Evolutionary conservation across 2,888 invertebrate genomes (phyloP), one percentile per base, ranked within the genome.

Genomic region (Calameuta pallipes): DNA sequence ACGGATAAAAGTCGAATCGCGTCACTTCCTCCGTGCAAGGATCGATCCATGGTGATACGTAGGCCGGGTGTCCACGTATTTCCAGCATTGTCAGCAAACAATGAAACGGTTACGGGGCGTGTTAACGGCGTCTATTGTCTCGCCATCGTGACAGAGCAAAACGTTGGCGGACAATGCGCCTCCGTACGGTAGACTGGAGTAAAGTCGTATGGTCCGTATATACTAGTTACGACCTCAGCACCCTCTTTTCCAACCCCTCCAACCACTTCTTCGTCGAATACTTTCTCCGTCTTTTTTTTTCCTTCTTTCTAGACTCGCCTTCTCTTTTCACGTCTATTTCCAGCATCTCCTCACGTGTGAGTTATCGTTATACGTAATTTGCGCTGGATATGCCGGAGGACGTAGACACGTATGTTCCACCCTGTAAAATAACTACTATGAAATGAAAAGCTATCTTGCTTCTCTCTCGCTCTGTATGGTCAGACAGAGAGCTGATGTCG

Each of bases 71-170:
- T 83, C 83, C 80, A 80, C 80, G 75, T 85, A 86, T 87, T 87
- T 87, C 85, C 81, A 77, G 85, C 87, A 87, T 87, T 89, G 89
- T 89, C 85, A 84, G 82, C 83, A 87, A 89, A 89, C 89, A 89
- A 89, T 90, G 87, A 89, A 87, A 88, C 85, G 85, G 88, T 89
- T 87, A 88, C 86, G 83, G 84, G 83, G 83, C 87, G 86, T 87
- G 88, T 89, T 89, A 88, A 87, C 87, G 85, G 87, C 82, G 79
- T 80, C 86, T 84, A 89, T 90, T 90, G 89, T 89, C 87, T 88
- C 83, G 80, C 79, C 81, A 78, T 82, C 80, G 79, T 80, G 82
- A 85, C 85, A 85, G 82, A 83, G 81, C 82, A 84, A 85, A 85
- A 87, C 85, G 85, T 83, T 85, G 78, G 80, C 82, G 83, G 83